Conservation (phyloP, 2,113 vertebrate genomes). For the Prinia subflava region DNA sequence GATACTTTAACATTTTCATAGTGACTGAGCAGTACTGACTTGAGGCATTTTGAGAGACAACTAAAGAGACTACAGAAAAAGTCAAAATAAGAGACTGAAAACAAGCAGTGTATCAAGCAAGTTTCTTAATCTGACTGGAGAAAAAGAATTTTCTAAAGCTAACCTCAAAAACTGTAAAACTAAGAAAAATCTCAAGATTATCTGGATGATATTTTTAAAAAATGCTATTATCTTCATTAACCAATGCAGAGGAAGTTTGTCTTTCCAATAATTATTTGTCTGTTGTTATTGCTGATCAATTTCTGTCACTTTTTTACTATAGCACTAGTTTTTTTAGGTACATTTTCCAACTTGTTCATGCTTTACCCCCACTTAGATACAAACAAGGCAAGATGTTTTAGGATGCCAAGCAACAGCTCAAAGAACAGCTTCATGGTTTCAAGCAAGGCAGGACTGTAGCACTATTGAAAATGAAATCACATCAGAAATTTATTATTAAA, state of each 20-base stretch:
- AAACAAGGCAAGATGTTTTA: background rate
- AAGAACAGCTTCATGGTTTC: background rate
- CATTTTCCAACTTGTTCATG: background rate
- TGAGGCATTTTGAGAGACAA: background rate
- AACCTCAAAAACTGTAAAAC: background rate
- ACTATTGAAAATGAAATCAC: background rate
- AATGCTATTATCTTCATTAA: background rate
- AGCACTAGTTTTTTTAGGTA: background rate
- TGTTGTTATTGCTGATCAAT: background rate
- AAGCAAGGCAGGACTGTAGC: background rate
- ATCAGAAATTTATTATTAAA: background rate
- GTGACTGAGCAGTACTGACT: background rate
- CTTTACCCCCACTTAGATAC: background rate
- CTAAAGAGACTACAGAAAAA: background rate
- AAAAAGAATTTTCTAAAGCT: background rate
- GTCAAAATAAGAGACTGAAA: background rate
- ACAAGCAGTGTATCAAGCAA: background rate
- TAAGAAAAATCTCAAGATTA: background rate
- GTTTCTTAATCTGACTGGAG: background rate
- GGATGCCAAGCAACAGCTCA: background rate
- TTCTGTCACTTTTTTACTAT: background rate
- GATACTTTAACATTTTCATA: background rate
- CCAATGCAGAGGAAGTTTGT: background rate
- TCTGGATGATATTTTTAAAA: background rate
- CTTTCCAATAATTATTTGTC: background rate